Evolutionary conservation across 2,797 vertebrate species (phyloP).

Genomic region (Mus minutoides): DNA sequence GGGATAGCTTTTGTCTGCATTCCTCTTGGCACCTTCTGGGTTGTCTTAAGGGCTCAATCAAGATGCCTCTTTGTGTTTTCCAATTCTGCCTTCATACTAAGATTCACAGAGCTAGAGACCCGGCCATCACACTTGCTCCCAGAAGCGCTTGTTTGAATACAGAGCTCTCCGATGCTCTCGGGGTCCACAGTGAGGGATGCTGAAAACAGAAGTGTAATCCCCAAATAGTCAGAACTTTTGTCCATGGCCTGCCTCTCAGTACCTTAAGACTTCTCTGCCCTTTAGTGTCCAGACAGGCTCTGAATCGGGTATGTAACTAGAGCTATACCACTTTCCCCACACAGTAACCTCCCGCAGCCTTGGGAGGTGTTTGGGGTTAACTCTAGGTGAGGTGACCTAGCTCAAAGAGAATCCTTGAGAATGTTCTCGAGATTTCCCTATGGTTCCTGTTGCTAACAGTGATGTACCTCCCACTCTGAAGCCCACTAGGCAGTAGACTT

Average conservation of each 20-base stretch:
- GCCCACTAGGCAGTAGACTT: neutral
- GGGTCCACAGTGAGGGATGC: accelerated
- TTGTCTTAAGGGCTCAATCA: neutral
- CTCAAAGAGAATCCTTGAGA: neutral
- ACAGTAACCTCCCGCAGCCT: neutral
- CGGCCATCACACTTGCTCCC: neutral
- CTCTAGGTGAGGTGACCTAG: neutral
- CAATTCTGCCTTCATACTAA: conserved; percentile 1
- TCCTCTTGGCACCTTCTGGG: neutral
- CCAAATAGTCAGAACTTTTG: neutral
- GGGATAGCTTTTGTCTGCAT: conserved; percentile 41
- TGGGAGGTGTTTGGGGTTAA: accelerated
- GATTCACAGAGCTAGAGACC: neutral
- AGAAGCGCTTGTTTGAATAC: neutral
- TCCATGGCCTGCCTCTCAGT: neutral
- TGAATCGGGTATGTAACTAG: neutral
- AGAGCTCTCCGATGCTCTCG: neutral
- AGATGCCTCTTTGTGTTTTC: neutral
- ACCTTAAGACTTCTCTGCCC: neutral
- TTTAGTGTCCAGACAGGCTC: neutral
- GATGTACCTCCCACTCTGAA: accelerated
- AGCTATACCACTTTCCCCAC: neutral
- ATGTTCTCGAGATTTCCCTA: neutral
- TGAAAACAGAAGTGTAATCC: neutral
- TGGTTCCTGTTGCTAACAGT: too few relatives aligned